A percentile compares a stretch with the other conserved stretches of the same genome.
phyloP scores from a whole-genome alignment of 2,888 invertebrate genomes.

The Oxytorus armatus region DNA sequence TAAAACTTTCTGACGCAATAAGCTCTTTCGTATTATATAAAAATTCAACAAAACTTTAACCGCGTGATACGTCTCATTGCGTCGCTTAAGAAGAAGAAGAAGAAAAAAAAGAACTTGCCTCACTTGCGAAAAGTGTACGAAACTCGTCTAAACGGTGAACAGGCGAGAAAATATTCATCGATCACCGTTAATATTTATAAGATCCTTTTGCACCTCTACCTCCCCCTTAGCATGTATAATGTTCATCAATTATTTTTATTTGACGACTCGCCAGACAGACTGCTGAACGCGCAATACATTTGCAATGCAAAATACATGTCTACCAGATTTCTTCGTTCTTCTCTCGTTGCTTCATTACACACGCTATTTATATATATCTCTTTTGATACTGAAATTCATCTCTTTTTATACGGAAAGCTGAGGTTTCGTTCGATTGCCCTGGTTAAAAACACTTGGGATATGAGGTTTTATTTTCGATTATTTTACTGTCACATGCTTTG shows the following conservation, averaged over 20 bases:
- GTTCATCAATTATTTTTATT: constrained; percentile 53
- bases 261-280: constrained; percentile 12
- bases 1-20: background rate
- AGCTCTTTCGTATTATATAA: background rate
- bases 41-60: constrained; percentile 23
- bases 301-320: constrained; percentile 53
- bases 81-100: constrained; percentile 4
- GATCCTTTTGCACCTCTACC: background rate
- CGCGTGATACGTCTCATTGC: background rate
- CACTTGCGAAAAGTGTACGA: constrained; percentile 26
- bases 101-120: constrained; percentile 6
- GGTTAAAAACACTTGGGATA: background rate
- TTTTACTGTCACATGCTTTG: background rate
- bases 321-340: constrained; percentile 12
- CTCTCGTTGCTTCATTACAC: constrained; percentile 31
- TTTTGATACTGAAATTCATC: background rate
- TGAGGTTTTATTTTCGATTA: background rate
- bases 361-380: constrained; percentile 2
- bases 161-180: constrained; percentile 26
- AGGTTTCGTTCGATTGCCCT: constrained; percentile 21
- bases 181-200: constrained; percentile 25
- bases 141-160: background rate
- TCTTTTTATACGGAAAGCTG: background rate
- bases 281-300: constrained; percentile 23
- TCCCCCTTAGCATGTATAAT: background rate